A percentile compares a stretch with the other conserved stretches of the same genome.
Evolutionary conservation across 2,113 vertebrate species (phyloP).

Genomic region (Indri indri): DNA sequence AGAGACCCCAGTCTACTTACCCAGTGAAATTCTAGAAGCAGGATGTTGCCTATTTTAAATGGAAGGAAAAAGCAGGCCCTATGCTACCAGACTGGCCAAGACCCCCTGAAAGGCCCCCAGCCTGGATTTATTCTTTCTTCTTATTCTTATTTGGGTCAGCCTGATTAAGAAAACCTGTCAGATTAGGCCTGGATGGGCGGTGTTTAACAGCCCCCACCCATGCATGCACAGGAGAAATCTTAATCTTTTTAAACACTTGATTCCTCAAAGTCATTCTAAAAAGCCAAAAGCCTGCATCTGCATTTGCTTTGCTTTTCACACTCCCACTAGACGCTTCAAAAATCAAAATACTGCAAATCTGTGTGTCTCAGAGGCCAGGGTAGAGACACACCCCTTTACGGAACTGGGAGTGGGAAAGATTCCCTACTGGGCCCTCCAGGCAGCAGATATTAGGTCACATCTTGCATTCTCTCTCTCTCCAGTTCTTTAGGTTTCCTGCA

Average conservation of each 20-base stretch:
- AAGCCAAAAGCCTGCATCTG: neutral
- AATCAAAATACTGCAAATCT: neutral
- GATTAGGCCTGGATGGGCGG: neutral
- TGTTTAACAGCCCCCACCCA: neutral
- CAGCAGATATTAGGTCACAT: neutral
- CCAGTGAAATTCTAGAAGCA: neutral
- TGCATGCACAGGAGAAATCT: neutral
- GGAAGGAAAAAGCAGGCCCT: neutral
- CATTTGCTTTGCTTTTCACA: neutral
- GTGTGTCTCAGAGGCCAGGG: neutral
- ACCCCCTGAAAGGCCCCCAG: neutral
- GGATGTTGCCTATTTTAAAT: neutral
- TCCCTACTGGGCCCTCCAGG: neutral
- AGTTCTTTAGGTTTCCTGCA: neutral
- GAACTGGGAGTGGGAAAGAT: neutral
- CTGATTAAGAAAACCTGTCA: neutral
- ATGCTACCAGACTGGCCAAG: neutral
- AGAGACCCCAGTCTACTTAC: neutral
- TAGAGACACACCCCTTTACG: neutral
- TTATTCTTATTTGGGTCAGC: neutral
- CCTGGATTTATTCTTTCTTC: neutral
- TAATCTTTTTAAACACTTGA: neutral
- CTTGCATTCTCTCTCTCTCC: neutral
- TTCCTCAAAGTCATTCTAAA: conserved; percentile 16
- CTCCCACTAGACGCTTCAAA: neutral